Base-by-base conservation (phyloP, 2,888 invertebrate species). In the Pterostichus niger region DNA sequence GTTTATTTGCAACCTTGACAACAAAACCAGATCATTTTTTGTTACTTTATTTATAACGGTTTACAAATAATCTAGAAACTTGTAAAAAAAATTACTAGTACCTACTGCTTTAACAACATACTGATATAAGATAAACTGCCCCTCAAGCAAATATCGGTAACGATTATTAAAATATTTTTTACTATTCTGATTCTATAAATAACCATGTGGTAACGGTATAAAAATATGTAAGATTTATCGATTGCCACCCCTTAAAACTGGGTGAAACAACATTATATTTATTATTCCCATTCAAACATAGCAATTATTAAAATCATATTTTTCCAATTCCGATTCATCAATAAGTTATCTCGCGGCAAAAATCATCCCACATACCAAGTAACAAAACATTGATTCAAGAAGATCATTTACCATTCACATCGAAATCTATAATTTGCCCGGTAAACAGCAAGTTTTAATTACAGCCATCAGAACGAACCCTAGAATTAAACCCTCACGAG, bases 391-490 rank as follows among this genome's bases (percentile, higher is more conserved):
- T 56, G 56, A 52, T 52, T 75, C 75, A 52, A 75, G 33, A 64
- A 59, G 75, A 75, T 75, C 75, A 75, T 75, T 75, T 75, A 75
- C 75, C 75, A 75, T 52, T 52, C 75, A 31, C 9, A 49, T 24
- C 49, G 44, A 75, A 73, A 49, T 75, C 49, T 75, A 75, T 75
- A 75, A 75, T 75, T 75, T 75, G 52, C 52, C 52, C 31, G 75
- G 75, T 75, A 75, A 52, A 71, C 68, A 71, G 68, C 68, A 52
- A 52, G 52, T 75, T 75, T 79, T 79, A 79, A 79, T 79, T 79
- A 79, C 49, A 79, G 52, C 52, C 52, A 75, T 52, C 52, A 75
- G 49, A 52, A 24, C 15, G 46, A 77, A 77, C 35, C 54, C 68
- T 71, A 71, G 71, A 80, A 80, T 71, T 68, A 80, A 80, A 75